Percentiles rank a stretch among this genome's conserved stretches.
phyloP scores from a whole-genome alignment of 1,140 invertebrate genomes.

The Aricia agestis region DNA sequence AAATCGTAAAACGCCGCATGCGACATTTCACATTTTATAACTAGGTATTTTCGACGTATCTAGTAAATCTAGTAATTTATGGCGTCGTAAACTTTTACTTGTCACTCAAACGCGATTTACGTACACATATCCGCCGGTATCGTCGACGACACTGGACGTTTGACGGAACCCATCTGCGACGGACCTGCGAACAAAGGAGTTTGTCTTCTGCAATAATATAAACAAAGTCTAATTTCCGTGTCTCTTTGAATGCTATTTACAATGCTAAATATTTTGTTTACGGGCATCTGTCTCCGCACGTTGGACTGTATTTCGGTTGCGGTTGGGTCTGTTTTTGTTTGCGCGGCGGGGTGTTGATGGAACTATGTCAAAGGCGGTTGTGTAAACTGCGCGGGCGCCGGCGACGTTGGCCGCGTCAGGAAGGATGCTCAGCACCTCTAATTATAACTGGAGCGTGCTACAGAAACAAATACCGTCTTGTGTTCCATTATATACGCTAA shows the following conservation, averaged over 20 bases:
- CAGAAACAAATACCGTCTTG: conserved; percentile 58
- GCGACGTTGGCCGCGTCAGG: conserved; percentile 62
- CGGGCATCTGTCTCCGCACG: background rate
- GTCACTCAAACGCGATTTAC: conserved; percentile 69
- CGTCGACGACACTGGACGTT: conserved; percentile 43
- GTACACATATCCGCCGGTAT: conserved; percentile 20
- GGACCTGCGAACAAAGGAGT: conserved; percentile 53
- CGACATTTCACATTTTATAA: conserved; percentile 61
- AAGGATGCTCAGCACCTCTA: conserved; percentile 71
- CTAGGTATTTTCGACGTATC: conserved; percentile 39
- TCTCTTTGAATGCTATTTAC: conserved; percentile 36
- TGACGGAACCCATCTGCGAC: conserved; percentile 54
- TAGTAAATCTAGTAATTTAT: conserved; percentile 62
- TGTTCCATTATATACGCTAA: conserved; percentile 23
- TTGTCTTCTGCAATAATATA: conserved; percentile 61
- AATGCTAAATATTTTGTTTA: conserved; percentile 7
- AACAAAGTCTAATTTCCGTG: conserved; percentile 70
- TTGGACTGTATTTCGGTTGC: background rate
- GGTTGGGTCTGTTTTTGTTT: conserved; percentile 24
- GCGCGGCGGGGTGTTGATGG: conserved; percentile 25
- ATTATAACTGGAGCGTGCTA: conserved; percentile 64
- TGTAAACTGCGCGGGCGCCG: conserved; percentile 63
- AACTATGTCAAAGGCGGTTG: conserved; percentile 37
- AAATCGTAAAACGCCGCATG: conserved; percentile 44
- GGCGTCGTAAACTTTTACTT: conserved; percentile 70